These are phyloP conservation scores for Stictonetta naevosa DNA, from an alignment of 2,113 vertebrate species.

Conservation along the genomic window DNA sequence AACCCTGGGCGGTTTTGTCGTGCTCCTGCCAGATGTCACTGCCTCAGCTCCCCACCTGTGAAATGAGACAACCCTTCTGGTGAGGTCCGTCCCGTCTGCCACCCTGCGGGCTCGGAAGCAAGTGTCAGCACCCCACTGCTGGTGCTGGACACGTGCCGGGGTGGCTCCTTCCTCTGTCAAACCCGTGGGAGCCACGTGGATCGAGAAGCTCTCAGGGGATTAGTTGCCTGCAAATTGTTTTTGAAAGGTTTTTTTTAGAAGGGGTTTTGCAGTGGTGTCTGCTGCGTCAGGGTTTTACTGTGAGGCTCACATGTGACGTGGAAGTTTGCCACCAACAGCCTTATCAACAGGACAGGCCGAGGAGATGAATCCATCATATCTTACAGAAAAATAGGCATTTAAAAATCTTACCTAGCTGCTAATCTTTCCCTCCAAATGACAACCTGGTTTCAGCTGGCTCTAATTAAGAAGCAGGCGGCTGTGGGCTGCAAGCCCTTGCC, in stretches of 20 bases:
- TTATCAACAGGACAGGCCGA: background rate
- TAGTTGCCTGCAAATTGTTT: background rate
- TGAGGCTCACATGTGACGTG: accelerated
- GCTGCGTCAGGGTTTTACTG: accelerated
- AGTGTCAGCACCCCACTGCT: background rate
- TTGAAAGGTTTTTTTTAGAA: background rate
- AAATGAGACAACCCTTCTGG: background rate
- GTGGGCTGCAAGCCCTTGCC: background rate
- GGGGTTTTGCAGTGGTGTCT: background rate
- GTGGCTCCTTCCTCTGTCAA: background rate
- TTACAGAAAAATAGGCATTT: background rate
- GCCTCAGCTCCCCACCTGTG: background rate
- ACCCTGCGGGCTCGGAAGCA: background rate
- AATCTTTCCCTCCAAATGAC: background rate
- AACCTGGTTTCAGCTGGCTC: background rate
- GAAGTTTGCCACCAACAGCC: background rate
- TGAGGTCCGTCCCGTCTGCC: background rate
- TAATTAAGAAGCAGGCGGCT: background rate
- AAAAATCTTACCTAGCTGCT: background rate
- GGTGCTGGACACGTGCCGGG: background rate
- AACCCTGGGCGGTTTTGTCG: background rate
- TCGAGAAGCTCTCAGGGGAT: background rate
- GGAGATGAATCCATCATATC: accelerated
- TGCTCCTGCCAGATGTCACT: background rate
- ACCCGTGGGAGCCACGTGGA: background rate